Conservation (phyloP, 1,140 invertebrate genomes). For the Apolygus lucorum region DNA sequence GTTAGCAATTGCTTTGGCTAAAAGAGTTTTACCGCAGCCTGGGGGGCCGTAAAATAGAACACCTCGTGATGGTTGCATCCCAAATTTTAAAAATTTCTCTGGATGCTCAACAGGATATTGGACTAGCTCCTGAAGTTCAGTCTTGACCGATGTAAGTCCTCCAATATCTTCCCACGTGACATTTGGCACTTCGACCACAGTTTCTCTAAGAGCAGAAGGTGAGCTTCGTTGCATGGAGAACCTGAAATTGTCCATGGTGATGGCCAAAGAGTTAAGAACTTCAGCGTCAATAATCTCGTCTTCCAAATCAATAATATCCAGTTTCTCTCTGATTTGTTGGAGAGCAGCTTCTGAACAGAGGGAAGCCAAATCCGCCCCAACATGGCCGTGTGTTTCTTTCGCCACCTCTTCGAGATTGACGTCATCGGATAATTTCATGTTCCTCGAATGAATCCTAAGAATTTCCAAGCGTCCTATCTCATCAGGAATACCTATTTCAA, state of each 20-base stretch:
- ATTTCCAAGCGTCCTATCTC: slow-evolving; percentile 95
- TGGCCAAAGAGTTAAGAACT: slow-evolving; percentile 91
- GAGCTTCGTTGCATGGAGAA: slow-evolving; percentile 98
- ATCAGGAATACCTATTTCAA: slow-evolving; percentile 99
- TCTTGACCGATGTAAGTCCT: slow-evolving; percentile 92
- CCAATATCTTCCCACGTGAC: slow-evolving; percentile 97
- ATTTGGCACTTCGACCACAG: slow-evolving; percentile 96
- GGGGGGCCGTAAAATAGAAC: slow-evolving; percentile 98
- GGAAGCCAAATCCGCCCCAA: slow-evolving; percentile 97
- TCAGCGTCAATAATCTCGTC: slow-evolving; percentile 99
- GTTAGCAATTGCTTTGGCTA: slow-evolving; percentile 99
- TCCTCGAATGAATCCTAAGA: slow-evolving; percentile 97
- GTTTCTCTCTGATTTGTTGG: slow-evolving; percentile 99
- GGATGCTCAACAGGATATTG: slow-evolving; percentile 99
- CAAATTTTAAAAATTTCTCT: slow-evolving; percentile 99
- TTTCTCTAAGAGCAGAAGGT: slow-evolving; percentile 94
- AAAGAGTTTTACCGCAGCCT: slow-evolving; percentile 93
- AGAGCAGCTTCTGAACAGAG: slow-evolving; percentile 98
- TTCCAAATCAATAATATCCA: slow-evolving; percentile 99
- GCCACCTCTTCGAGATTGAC: slow-evolving; percentile 97
- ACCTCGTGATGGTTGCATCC: slow-evolving; percentile 98
- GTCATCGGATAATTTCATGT: slow-evolving; percentile 98
- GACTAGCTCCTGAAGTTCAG: slow-evolving; percentile 94
- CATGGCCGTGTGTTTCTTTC: slow-evolving; percentile 95
- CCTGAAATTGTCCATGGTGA: slow-evolving; percentile 97